Conservation (phyloP, 2,888 invertebrate genomes). For the Scaptomyza cyrtandrae region DNA sequence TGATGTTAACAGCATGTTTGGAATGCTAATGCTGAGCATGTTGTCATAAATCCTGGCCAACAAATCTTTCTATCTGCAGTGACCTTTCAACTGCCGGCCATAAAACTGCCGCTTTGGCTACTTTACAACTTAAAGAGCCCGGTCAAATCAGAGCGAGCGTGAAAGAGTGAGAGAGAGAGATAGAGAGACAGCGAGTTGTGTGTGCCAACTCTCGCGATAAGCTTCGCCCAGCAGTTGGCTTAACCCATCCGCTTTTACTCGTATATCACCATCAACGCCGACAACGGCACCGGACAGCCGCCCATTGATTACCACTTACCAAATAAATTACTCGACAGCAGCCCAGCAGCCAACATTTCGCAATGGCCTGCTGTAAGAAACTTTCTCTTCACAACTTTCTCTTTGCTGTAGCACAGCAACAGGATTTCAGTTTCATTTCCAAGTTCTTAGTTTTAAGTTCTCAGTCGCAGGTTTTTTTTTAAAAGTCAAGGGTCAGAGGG, state of each 20-base stretch:
- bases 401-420: slow-evolving; percentile 30
- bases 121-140: slow-evolving; percentile 63
- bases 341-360: slow-evolving; percentile 7
- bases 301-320: slow-evolving; percentile 75
- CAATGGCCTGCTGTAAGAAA: slow-evolving; percentile 32
- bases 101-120: slow-evolving; percentile 68
- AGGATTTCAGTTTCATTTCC: slow-evolving; percentile 24
- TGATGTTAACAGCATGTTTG: slow-evolving; percentile 75
- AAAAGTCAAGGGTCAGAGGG: slow-evolving; percentile 2
- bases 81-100: slow-evolving; percentile 74
- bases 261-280: slow-evolving; percentile 59
- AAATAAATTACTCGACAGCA: slow-evolving; percentile 66
- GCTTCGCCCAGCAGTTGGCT: slow-evolving; percentile 44
- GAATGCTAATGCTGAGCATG: slow-evolving; percentile 60
- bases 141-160: neutral
- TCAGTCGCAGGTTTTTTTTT: neutral
- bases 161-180: neutral
- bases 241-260: slow-evolving; percentile 59
- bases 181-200: neutral
- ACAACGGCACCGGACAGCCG: slow-evolving; percentile 52
- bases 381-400: slow-evolving; percentile 70
- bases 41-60: slow-evolving; percentile 61
- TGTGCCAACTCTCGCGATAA: slow-evolving; percentile 58
- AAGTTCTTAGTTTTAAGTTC: slow-evolving; percentile 8
- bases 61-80: slow-evolving; percentile 73